Conservation (phyloP, 2,113 vertebrate genomes). For the Parus major region DNA sequence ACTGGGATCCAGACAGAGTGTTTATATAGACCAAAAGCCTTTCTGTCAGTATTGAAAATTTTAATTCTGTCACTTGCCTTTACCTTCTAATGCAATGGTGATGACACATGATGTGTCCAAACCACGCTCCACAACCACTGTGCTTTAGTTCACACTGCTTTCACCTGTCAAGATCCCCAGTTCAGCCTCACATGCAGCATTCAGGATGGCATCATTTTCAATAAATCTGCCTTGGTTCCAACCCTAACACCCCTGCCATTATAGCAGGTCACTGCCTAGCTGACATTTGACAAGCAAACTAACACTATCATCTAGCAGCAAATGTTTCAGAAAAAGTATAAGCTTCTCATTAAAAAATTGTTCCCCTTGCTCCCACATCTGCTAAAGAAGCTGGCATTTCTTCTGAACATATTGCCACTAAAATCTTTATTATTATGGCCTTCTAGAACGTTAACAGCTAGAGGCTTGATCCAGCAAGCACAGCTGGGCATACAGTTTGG, state of each 20-base stretch:
- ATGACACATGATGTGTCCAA: not conserved
- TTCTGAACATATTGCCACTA: constrained; percentile 34
- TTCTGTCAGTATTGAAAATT: not conserved
- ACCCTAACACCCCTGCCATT: not conserved
- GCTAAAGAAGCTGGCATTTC: not conserved
- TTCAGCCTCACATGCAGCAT: not conserved
- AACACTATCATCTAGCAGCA: not conserved
- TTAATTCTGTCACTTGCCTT: not conserved
- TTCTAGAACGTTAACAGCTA: constrained; percentile 31
- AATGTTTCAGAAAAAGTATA: not conserved
- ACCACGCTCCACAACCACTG: not conserved
- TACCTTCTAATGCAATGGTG: not conserved
- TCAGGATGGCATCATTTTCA: not conserved
- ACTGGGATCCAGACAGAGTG: not conserved
- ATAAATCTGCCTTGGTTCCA: not conserved
- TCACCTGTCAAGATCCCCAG: not conserved
- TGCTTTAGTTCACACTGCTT: not conserved
- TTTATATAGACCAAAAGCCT: not conserved
- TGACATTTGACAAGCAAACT: not conserved
- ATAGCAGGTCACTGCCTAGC: not conserved
- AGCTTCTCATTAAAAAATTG: not conserved
- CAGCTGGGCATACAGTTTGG: constrained; percentile 35
- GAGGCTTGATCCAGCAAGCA: constrained; percentile 19
- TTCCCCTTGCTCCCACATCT: constrained; percentile 9
- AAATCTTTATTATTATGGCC: constrained; percentile 39